Conservation (phyloP, 2,888 invertebrate species). For the Tineola bisselliella region DNA sequence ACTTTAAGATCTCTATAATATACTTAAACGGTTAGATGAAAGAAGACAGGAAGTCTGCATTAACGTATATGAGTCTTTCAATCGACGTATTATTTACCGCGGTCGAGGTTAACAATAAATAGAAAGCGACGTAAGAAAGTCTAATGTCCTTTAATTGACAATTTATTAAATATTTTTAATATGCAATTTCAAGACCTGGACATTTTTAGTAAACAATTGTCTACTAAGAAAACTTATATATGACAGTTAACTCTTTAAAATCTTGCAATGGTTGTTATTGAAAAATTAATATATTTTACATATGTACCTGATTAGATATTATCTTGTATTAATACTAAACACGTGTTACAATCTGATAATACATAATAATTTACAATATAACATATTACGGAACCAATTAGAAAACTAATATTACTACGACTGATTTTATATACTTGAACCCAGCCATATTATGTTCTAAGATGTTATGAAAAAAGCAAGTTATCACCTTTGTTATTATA, state of each 20-base stretch:
- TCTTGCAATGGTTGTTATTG: too few species aligned
- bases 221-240: too few species aligned
- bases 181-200: too few species aligned
- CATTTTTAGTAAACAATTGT: too few species aligned
- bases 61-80: slow-evolving; percentile 44
- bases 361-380: background rate
- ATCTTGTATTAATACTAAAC: background rate
- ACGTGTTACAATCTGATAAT: background rate
- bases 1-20: slow-evolving; percentile 21
- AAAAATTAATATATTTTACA: too few species aligned
- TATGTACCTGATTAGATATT: background rate
- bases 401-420: too few species aligned
- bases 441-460: too few species aligned
- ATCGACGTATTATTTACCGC: slow-evolving; percentile 21
- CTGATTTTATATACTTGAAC: too few species aligned
- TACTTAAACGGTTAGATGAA: slow-evolving; percentile 49
- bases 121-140: background rate
- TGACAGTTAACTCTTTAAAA: too few species aligned
- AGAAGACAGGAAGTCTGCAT: slow-evolving; percentile 57
- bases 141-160: background rate
- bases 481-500: too few species aligned
- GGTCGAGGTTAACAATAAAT: background rate
- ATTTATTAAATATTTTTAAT: too few species aligned
- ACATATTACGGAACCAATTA: background rate
- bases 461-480: too few species aligned